Conservation (phyloP, 2,113 vertebrate genomes). For the Psettodes erumei region DNA sequence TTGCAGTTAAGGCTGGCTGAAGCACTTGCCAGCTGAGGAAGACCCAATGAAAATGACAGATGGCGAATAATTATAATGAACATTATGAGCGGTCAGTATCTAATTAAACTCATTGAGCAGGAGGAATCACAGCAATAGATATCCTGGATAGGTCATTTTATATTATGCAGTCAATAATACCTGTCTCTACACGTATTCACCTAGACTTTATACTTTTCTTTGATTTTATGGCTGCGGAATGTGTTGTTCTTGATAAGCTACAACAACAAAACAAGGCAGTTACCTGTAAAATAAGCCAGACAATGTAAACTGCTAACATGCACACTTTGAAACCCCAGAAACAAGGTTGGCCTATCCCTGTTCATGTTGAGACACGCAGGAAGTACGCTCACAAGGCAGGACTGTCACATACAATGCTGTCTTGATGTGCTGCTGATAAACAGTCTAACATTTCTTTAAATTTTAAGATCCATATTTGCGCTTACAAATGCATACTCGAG, state of each 20-base stretch:
- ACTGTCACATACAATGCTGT: neutral
- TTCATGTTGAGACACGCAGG: conserved; percentile 51
- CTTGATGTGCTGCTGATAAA: conserved; percentile 1
- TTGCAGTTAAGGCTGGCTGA: conserved; percentile 43
- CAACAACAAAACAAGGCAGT: neutral
- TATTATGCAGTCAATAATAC: conserved; percentile 40
- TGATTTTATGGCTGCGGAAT: conserved; percentile 5
- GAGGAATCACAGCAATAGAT: conserved; percentile 56
- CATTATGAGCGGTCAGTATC: conserved; percentile 70
- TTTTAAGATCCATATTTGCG: neutral
- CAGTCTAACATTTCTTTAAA: neutral
- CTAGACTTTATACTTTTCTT: conserved; percentile 24
- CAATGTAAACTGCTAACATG: conserved; percentile 1
- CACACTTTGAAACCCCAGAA: neutral
- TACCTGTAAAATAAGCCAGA: conserved; percentile 9
- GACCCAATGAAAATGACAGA: conserved; percentile 70
- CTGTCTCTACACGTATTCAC: conserved; percentile 24
- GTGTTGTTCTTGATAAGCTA: neutral
- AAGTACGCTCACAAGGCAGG: neutral
- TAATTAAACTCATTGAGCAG: conserved; percentile 63
- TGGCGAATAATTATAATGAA: conserved; percentile 65
- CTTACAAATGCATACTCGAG: neutral
- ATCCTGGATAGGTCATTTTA: conserved; percentile 34
- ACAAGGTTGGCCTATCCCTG: conserved; percentile 30
- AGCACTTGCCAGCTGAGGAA: conserved; percentile 53